Base-by-base conservation (phyloP, 2,113 vertebrate genomes). In the Acrocephalus kingi region DNA sequence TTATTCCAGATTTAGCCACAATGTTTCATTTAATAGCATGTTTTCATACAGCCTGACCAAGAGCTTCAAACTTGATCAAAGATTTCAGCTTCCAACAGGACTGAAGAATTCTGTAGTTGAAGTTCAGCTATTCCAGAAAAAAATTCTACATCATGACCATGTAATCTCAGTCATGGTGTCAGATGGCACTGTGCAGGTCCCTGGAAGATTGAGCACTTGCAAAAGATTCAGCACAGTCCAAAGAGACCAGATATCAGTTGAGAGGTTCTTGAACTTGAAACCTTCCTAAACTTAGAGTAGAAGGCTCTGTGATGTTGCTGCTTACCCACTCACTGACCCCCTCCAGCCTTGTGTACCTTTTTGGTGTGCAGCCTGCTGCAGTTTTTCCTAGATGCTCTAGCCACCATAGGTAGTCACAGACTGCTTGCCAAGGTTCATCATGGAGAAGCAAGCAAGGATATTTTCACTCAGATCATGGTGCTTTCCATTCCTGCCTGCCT, bases 131-230 rank as follows among this genome's bases (percentile, higher is more conserved):
- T 48, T 87, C 8, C 33, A 63, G 5, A 9, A 68, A 67, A 66
- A 78, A 20, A 9, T 27, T 71, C 16, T 31, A 3, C 7, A 16
- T 22, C 11, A 22, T 31, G 24, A 41, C 4, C 8, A 15, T 5
- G 0, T 46, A 68, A 59, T 64, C 15, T 11, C 15, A 67, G 21
- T 4, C 16, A 8, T 39, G 27, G 9, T 61, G 9, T 4, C 72
- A 14, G 6, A 20, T 48, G 9, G 15, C 28, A n/a, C 12, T 30
- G 22, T 31, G 11, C 23, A 61, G 12, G 8, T 61, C 8, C 4
- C 27, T 43, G 7, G 19, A 59, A 41, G 10, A 39, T 1, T 0
- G 0, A 54, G 8, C 28, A 28, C 25, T 64, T n/a, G 10, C 17
- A 77, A 67, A 77, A 46, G 18, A 41, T 33, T 54, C 33, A 63